These are phyloP conservation scores for Himalopsyche phryganea DNA, from an alignment of 1,140 invertebrate genomes.

Conservation along the genomic window DNA sequence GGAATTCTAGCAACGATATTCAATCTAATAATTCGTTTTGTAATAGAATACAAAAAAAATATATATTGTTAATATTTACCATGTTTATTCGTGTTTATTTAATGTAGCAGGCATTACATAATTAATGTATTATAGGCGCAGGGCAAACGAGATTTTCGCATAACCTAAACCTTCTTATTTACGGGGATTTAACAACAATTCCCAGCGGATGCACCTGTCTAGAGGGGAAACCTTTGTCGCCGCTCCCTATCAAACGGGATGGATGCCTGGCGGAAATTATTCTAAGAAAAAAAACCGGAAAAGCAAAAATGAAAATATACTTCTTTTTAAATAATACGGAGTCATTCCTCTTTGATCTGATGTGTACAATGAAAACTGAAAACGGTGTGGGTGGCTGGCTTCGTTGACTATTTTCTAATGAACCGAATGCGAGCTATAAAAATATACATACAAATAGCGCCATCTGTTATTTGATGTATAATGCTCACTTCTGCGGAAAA, in stretches of 20 bases:
- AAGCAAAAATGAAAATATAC: slow-evolving; percentile 16
- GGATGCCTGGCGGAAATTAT: slow-evolving; percentile 16
- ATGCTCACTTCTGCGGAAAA: slow-evolving; percentile 30
- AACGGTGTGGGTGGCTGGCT: slow-evolving; percentile 2
- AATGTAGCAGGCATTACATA: too few relatives aligned
- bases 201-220: slow-evolving; percentile 20
- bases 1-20: too few relatives aligned
- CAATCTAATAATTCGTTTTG: too few relatives aligned
- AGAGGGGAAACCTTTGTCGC: slow-evolving; percentile 19
- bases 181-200: slow-evolving; percentile 32
- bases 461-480: slow-evolving; percentile 9
- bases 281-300: slow-evolving; percentile 15
- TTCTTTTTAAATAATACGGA: background rate
- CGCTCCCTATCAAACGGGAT: background rate
- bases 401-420: slow-evolving; percentile 28
- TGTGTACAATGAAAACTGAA: slow-evolving; percentile 13
- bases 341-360: slow-evolving; percentile 23
- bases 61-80: too few relatives aligned
- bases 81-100: too few relatives aligned
- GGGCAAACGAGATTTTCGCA: slow-evolving; percentile 14
- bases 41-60: too few relatives aligned
- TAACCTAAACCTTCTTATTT: slow-evolving; percentile 28
- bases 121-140: background rate
- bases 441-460: background rate
- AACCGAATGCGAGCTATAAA: slow-evolving; percentile 26